Evolutionary conservation across 1,140 invertebrate species (phyloP).

Genomic region (Drosophila auraria): DNA sequence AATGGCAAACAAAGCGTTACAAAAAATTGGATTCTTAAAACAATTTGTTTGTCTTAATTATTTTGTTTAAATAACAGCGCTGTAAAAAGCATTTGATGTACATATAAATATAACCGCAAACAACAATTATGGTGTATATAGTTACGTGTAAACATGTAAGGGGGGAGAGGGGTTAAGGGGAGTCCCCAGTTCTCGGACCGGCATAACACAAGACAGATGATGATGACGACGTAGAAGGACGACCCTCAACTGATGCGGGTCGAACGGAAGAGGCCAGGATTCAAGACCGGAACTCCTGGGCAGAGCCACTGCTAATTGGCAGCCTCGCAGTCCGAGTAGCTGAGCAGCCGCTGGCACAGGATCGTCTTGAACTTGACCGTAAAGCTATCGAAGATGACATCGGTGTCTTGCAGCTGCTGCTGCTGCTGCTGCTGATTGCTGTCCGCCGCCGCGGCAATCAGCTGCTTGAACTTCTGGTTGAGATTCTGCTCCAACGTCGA

Average conservation of each 20-base stretch:
- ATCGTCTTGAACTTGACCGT: conserved; percentile 83
- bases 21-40: conserved; percentile 75
- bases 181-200: conserved; percentile 37
- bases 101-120: conserved; percentile 73
- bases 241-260: conserved; percentile 51
- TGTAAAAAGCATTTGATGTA: conserved; percentile 75
- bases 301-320: conserved; percentile 61
- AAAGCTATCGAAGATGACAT: conserved; percentile 82
- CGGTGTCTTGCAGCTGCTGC: conserved; percentile 68
- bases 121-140: conserved; percentile 71
- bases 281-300: conserved; percentile 31
- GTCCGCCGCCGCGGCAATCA: conserved; percentile 68
- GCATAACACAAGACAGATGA: conserved; percentile 38
- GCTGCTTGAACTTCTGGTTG: conserved; percentile 79
- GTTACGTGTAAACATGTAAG: conserved; percentile 62
- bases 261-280: conserved; percentile 33
- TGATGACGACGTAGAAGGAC: conserved; percentile 35
- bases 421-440: conserved; percentile 46
- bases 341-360: conserved; percentile 81
- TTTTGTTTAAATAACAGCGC: conserved; percentile 74
- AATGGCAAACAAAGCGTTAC: conserved; percentile 75
- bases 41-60: conserved; percentile 76
- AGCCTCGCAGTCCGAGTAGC: conserved; percentile 71
- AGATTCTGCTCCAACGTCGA: conserved; percentile 80
- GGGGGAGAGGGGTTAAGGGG: conserved; percentile 5